A percentile compares a stretch with the other conserved stretches of the same genome.
phyloP scores from a whole-genome alignment of 2,888 invertebrate genomes.

The Sphinx pinastri region DNA sequence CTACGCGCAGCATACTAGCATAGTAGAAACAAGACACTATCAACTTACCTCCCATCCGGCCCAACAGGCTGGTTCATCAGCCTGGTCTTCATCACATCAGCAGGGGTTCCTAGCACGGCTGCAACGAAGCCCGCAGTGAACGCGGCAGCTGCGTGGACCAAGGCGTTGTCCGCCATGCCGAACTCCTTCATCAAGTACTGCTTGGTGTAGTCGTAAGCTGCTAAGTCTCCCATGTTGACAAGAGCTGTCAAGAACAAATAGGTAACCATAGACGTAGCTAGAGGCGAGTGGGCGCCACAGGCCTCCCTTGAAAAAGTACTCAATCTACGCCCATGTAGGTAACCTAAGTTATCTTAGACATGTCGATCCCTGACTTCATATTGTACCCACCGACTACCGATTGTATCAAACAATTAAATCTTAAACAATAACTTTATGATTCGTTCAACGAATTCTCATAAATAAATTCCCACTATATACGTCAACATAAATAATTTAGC shows the following conservation, averaged over 20 bases:
- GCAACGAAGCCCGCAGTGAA: conserved; percentile 94
- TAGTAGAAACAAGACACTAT: not conserved
- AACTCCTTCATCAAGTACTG: conserved; percentile 89
- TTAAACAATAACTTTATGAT: conserved; percentile 3
- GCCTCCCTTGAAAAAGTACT: no score
- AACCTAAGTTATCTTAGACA: no score
- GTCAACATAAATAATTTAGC: not conserved
- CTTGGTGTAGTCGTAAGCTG: conserved; percentile 94
- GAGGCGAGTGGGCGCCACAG: no score
- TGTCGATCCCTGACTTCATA: no score
- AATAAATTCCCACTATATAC: not conserved
- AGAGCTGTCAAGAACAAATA: no score
- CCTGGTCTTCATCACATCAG: conserved; percentile 96
- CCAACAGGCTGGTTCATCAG: conserved; percentile 96
- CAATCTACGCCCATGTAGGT: no score
- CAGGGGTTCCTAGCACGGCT: conserved; percentile 95
- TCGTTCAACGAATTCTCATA: conserved; percentile 10
- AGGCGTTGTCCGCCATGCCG: conserved; percentile 88
- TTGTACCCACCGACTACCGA: no score
- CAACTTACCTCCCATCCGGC: conserved; percentile 86
- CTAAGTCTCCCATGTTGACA: conserved; percentile 92
- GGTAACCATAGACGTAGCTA: no score
- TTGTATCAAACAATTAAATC: no score
- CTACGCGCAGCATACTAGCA: not conserved
- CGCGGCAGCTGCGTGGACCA: conserved; percentile 91